Evolutionary conservation across 2,888 invertebrate genomes (phyloP), one percentile per base, ranked within the genome.

Genomic region (Aromia moschata): DNA sequence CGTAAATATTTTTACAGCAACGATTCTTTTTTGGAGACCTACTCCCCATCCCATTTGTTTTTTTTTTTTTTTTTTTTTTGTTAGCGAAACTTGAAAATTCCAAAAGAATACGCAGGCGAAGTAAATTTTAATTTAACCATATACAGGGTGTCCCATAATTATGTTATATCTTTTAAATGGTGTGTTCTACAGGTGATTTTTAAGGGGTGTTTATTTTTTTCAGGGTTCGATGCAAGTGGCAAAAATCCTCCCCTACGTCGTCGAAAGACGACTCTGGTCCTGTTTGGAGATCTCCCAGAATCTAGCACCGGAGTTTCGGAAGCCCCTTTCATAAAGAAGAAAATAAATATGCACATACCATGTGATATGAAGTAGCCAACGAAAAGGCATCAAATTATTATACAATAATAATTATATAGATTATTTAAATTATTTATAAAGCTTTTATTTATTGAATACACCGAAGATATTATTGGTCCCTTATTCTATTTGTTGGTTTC

Each of bases 141-240:
- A n/a, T n/a, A n/a, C n/a, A n/a, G n/a, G n/a, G n/a, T n/a, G n/a
- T n/a, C n/a, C n/a, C n/a, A n/a, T n/a, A n/a, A n/a, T n/a, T n/a
- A n/a, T n/a, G n/a, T n/a, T n/a, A n/a, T n/a, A n/a, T n/a, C n/a
- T n/a, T n/a, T n/a, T n/a, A n/a, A n/a, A n/a, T n/a, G n/a, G n/a
- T n/a, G n/a, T n/a, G n/a, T n/a, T n/a, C n/a, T n/a, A n/a, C n/a
- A n/a, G n/a, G n/a, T n/a, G n/a, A n/a, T n/a, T n/a, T n/a, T n/a
- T n/a, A n/a, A n/a, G n/a, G n/a, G n/a, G n/a, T n/a, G n/a, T n/a
- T n/a, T n/a, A n/a, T n/a, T 25, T 61, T 62, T 77, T 75, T 47
- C 73, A 82, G 82, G 82, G 82, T 33, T 80, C 82, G 4, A 80
- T 82, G 73, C 81, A 82, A 70, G 81, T 81, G 33, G 81, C 80